phyloP scores from a whole-genome alignment of 2,113 vertebrate genomes.

The Clinocottus analis region DNA sequence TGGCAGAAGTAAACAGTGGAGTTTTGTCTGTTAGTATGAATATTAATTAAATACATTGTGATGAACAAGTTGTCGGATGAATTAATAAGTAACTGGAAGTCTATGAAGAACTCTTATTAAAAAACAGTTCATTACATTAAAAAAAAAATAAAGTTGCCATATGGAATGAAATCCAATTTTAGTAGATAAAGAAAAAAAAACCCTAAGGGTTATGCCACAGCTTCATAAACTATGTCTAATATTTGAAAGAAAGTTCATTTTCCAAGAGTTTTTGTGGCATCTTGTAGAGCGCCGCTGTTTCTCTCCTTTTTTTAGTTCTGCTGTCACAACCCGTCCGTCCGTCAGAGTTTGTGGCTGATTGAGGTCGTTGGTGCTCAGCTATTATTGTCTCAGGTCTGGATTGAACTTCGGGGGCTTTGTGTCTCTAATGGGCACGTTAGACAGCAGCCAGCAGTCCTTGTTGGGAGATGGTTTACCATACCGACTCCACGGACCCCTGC shows the following conservation, averaged over 20 bases:
- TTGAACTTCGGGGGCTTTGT: constrained; percentile 35
- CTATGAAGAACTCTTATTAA: not conserved
- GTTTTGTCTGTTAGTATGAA: not conserved
- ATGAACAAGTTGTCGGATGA: not conserved
- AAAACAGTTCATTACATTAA: not conserved
- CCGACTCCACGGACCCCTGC: constrained; percentile 39
- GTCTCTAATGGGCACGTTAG: constrained; percentile 59
- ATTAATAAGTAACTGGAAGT: not conserved
- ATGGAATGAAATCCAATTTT: not conserved
- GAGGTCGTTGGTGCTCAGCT: not conserved
- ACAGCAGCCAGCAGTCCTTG: constrained; percentile 49
- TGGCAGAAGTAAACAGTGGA: not conserved
- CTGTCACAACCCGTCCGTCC: not conserved
- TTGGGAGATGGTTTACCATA: constrained; percentile 53
- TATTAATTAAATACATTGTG: not conserved
- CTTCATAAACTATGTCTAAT: not conserved
- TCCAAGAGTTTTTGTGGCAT: not conserved
- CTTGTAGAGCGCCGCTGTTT: not conserved
- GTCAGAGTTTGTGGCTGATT: not conserved
- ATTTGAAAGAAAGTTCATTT: not conserved
- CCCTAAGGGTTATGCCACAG: not conserved
- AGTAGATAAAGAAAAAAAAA: not conserved
- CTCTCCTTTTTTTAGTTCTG: not conserved
- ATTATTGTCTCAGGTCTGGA: constrained; percentile 65
- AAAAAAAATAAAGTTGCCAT: not conserved